Conservation (phyloP, 2,888 invertebrate genomes). For the Sphecodes monilicornis region DNA sequence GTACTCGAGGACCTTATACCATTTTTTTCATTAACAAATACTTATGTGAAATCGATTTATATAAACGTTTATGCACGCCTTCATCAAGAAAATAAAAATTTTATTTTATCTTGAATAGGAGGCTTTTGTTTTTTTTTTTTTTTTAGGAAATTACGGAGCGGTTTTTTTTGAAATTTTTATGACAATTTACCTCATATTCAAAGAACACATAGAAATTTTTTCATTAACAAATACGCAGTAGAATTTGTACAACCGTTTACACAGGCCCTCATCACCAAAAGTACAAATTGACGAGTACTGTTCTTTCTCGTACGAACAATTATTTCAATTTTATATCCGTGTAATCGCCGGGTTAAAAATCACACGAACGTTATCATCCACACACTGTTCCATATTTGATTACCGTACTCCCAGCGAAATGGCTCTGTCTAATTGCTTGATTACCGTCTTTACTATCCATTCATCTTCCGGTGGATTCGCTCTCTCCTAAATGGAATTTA, state of each 20-base stretch:
- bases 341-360: too few relatives aligned
- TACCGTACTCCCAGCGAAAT: slow-evolving; percentile 15
- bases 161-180: not conserved
- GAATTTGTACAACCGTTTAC: not conserved
- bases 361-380: not conserved
- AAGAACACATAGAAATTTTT: not conserved
- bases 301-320: not conserved
- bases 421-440: slow-evolving; percentile 26
- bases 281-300: too few relatives aligned
- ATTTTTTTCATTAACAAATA: too few relatives aligned
- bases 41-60: too few relatives aligned
- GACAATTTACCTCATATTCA: not conserved
- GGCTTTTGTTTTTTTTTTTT: not conserved
- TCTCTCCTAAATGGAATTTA: slow-evolving; percentile 5
- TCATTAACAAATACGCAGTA: not conserved
- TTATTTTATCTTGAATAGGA: too few relatives aligned
- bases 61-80: too few relatives aligned
- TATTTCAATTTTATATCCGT: not conserved
- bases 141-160: not conserved
- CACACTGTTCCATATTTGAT: slow-evolving; percentile 1
- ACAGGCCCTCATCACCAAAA: too few relatives aligned
- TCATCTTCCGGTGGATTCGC: slow-evolving; percentile 24
- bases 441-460: not conserved
- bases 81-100: too few relatives aligned
- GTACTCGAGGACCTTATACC: too few relatives aligned